Conservation (phyloP, 2,888 invertebrate species). For the Chalcis sispes region DNA sequence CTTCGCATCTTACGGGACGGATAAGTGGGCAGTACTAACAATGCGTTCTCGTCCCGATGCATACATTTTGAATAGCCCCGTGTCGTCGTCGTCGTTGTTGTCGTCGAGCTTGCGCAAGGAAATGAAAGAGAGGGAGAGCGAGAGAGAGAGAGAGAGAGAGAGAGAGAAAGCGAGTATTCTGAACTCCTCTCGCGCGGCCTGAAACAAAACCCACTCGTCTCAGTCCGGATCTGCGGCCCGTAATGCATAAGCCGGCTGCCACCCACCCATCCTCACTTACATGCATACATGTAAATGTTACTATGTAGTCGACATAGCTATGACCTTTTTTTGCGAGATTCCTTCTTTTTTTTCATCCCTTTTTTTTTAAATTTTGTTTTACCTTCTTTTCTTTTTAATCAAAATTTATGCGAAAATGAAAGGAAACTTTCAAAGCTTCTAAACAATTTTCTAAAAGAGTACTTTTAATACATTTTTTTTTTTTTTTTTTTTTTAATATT, state of each 20-base stretch:
- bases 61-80: conserved; percentile 60
- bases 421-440: no score
- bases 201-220: conserved; percentile 52
- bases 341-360: not conserved
- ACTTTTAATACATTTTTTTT: no score
- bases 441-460: no score
- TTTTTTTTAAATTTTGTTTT: no score
- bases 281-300: not conserved
- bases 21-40: conserved; percentile 60
- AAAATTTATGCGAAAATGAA: no score
- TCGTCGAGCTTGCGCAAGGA: conserved; percentile 2
- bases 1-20: conserved; percentile 17
- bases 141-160: conserved; percentile 2
- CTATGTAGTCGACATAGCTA: not conserved
- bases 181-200: not conserved
- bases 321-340: not conserved
- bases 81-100: no score
- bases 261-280: no score
- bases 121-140: not conserved
- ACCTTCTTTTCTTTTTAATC: no score
- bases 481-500: no score
- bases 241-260: not conserved
- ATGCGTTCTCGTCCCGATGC: conserved; percentile 52
- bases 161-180: not conserved
- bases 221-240: conserved; percentile 20